These are phyloP conservation scores for Gouania willdenowi DNA, from an alignment of 2,797 vertebrate species.

Conservation along the genomic window DNA sequence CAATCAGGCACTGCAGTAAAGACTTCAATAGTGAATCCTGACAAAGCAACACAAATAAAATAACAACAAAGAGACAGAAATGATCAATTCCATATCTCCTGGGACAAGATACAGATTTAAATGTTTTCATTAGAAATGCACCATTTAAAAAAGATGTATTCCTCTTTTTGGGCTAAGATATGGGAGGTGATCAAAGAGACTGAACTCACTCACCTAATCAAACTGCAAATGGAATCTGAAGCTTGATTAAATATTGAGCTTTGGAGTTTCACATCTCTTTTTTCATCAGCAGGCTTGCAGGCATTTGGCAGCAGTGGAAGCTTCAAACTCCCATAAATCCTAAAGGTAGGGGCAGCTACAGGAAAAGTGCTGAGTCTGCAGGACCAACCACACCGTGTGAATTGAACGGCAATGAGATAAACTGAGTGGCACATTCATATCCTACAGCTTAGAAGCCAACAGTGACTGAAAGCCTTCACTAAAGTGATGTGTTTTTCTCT, in stretches of 20 bases:
- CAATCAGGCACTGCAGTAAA: no score
- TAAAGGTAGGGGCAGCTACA: constrained; percentile 47
- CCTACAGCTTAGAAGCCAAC: no score
- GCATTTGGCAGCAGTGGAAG: constrained; percentile 67
- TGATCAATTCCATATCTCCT: no score
- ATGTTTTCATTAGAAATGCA: no score
- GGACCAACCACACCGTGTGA: constrained; percentile 45
- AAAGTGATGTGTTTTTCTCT: no score
- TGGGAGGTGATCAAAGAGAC: constrained; percentile 62
- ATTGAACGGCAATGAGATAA: constrained; percentile 22
- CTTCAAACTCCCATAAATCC: constrained; percentile 69
- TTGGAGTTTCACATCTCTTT: constrained; percentile 64
- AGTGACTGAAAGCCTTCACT: no score
- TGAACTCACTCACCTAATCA: constrained; percentile 66
- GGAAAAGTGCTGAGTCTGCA: constrained; percentile 68
- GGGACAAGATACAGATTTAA: constrained; percentile 7
- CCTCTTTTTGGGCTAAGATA: constrained; percentile 57
- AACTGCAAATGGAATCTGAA: constrained; percentile 67
- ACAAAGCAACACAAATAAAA: no score
- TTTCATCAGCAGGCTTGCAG: constrained; percentile 65
- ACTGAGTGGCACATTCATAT: constrained; percentile 11
- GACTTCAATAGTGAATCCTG: no score
- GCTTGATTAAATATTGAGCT: constrained; percentile 78
- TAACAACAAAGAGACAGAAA: no score
- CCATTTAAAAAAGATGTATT: constrained; percentile 41